Percentiles rank a stretch among this genome's conserved stretches.
phyloP scores from a whole-genome alignment of 2,888 invertebrate species.

The Heliconius sara region DNA sequence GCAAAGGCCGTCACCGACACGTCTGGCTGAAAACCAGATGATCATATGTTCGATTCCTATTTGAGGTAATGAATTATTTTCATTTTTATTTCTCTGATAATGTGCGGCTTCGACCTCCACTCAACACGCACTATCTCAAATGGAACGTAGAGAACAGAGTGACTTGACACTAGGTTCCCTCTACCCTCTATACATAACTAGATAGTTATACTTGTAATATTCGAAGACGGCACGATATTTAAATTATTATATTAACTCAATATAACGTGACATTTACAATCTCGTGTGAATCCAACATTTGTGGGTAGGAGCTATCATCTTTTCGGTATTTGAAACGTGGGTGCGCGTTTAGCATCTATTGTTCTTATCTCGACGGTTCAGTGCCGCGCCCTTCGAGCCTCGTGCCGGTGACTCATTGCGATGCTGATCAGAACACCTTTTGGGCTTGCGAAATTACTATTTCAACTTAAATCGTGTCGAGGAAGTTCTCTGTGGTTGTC shows the following conservation, averaged over 20 bases:
- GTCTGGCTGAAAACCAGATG: neutral
- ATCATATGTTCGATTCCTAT: neutral
- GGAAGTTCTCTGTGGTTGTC: conserved; percentile 62
- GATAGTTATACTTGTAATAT: neutral
- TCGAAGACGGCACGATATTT: conserved; percentile 2
- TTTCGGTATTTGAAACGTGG: conserved; percentile 45
- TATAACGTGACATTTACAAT: conserved; percentile 12
- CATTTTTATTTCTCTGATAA: neutral
- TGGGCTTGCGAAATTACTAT: conserved; percentile 65
- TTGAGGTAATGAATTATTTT: neutral
- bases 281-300: conserved; percentile 1
- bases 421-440: conserved; percentile 63
- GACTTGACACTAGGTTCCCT: neutral
- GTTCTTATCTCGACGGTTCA: conserved; percentile 53
- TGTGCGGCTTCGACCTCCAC: neutral
- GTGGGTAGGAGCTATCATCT: conserved; percentile 40
- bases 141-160: neutral
- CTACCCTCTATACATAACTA: neutral
- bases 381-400: conserved; percentile 55
- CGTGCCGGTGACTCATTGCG: conserved; percentile 59
- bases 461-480: conserved; percentile 63
- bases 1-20: too few relatives aligned
- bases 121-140: neutral
- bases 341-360: conserved; percentile 53
- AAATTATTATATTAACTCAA: neutral